Base-by-base conservation (phyloP, 2,888 invertebrate genomes). In the Hermaeophaga mercurialis region DNA sequence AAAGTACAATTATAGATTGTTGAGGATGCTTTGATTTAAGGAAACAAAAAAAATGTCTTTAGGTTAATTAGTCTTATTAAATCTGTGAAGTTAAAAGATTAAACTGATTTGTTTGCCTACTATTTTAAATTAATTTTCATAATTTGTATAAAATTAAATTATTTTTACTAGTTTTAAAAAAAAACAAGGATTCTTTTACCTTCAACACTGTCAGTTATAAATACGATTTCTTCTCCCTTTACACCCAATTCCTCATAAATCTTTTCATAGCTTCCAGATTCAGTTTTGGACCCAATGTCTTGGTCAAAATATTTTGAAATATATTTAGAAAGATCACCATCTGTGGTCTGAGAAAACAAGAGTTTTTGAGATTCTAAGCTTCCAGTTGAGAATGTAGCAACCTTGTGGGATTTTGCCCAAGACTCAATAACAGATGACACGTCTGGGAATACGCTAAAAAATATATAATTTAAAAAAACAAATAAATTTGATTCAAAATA, bases 381-480 rank as follows among this genome's bases (percentile, higher is more conserved):
- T 41, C 96, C 96, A 18, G 95, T 95, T 0, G 96, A 96, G 76
- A 92, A 97, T 59, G 96, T 87, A 72, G 87, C 94, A 44, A 96
- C 80, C 18, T 87, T 89, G 34, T 62, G 62, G 9, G 81, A 78
- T 2, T 84, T 80, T 2, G 82, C 82, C 89, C 95, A 91, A 56
- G 81, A 79, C 70, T 89, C 82, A 41, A 97, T 80, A 1, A 89
- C 87, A 11, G 81, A 80, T 0, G 85, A 81, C 0, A 96, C 95
- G 78, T 97, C 97, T 7, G 89, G 85, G 75, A 89, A 97, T 19
- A 97, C 84, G 75, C 96, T 96, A 78, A 44, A 66, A 58, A 33
- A 24, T n/a, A n/a, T n/a, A n/a, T n/a, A n/a, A n/a, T 33, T 17
- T n/a, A 9, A 5, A 28, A 45, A 5, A 24, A 24, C 8, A 24